These are phyloP conservation scores for Lethrus apterus DNA, from an alignment of 1,140 invertebrate species.

Conservation along the genomic window DNA sequence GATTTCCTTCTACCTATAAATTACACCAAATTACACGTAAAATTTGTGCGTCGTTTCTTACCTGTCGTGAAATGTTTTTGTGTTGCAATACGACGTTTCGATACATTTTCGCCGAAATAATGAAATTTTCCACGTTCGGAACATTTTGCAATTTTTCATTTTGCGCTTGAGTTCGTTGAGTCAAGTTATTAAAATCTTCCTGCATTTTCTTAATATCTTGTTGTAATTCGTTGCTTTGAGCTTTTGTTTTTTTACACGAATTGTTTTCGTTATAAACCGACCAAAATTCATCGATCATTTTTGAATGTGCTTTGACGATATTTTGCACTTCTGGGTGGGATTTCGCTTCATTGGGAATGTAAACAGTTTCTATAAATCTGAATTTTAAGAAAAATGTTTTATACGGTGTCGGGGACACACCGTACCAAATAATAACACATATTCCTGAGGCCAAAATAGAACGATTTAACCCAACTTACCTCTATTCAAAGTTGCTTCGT, in stretches of 20 bases:
- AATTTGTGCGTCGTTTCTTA: not conserved
- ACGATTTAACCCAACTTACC: no score
- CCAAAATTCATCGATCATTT: constrained; percentile 22
- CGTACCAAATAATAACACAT: no score
- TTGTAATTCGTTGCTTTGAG: constrained; percentile 17
- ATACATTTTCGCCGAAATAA: constrained; percentile 5
- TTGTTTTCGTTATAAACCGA: constrained; percentile 16
- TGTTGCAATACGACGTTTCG: constrained; percentile 7
- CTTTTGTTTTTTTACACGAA: constrained; percentile 1
- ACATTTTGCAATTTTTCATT: constrained; percentile 13
- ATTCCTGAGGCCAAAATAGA: no score
- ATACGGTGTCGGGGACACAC: no score
- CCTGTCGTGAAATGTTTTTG: constrained; percentile 11
- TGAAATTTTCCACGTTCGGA: constrained; percentile 8
- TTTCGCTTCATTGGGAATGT: no score
- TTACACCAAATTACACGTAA: not conserved
- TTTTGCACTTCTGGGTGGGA: no score
- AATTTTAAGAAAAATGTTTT: no score
- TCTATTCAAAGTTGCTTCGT: no score
- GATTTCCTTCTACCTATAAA: constrained; percentile 8
- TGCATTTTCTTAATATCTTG: constrained; percentile 14
- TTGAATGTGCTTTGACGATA: no score
- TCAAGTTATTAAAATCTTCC: constrained; percentile 11
- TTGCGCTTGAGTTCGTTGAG: constrained; percentile 7
- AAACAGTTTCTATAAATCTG: no score